These are phyloP conservation scores for Paralichthys olivaceus DNA, from an alignment of 2,113 vertebrate genomes.

Conservation along the genomic window DNA sequence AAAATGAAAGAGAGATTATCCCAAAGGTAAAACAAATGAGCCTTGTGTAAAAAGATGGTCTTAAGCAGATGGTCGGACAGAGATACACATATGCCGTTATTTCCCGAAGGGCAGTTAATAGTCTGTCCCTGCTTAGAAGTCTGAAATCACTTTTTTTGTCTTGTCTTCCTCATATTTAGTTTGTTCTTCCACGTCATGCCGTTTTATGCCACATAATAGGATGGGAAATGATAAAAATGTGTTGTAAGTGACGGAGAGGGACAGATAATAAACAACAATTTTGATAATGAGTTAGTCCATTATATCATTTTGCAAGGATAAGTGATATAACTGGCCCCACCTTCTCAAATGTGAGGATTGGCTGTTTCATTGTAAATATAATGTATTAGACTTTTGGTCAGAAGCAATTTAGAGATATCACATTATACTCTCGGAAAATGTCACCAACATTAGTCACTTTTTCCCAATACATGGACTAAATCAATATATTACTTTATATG, in stretches of 20 bases:
- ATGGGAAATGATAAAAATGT: neutral
- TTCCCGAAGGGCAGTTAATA: slow-evolving; percentile 36
- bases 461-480: too few species aligned
- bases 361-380: too few species aligned
- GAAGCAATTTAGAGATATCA: too few species aligned
- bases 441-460: too few species aligned
- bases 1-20: slow-evolving; percentile 8
- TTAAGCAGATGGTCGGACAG: slow-evolving; percentile 50
- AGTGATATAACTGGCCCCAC: neutral
- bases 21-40: slow-evolving; percentile 34
- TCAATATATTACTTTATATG: too few species aligned
- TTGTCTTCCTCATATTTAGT: slow-evolving; percentile 5
- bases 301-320: neutral
- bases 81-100: slow-evolving; percentile 44
- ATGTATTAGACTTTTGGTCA: too few species aligned
- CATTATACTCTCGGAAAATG: too few species aligned
- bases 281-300: neutral
- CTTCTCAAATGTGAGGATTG: neutral
- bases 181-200: neutral
- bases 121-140: slow-evolving; percentile 32
- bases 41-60: slow-evolving; percentile 15
- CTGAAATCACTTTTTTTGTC: slow-evolving; percentile 27
- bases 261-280: neutral
- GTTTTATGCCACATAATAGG: neutral
- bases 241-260: neutral